Conservation (phyloP, 1,140 invertebrate species). For the Steinernema khuongi region DNA sequence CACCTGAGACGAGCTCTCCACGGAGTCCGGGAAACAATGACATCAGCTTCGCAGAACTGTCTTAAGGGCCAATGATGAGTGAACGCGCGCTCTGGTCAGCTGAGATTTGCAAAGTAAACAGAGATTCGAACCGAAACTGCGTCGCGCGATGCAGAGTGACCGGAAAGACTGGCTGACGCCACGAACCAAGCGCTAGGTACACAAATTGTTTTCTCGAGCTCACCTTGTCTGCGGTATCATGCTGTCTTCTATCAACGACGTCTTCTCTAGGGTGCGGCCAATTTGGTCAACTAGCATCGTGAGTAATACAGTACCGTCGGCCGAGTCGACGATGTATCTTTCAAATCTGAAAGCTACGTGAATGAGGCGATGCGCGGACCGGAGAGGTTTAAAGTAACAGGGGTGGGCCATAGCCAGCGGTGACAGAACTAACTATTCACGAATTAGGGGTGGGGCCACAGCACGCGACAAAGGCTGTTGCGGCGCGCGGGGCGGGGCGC, state of each 20-base stretch:
- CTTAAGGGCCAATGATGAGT: too few species aligned
- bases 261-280: constrained; percentile 1
- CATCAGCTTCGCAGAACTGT: too few species aligned
- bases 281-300: constrained; percentile 13
- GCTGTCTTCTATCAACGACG: constrained; percentile 6
- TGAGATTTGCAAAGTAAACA: constrained; percentile 5
- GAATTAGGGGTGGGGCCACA: constrained; percentile 11
- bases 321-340: constrained; percentile 9
- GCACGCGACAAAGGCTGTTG: background rate
- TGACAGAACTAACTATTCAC: constrained; percentile 10
- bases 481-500: constrained; percentile 13
- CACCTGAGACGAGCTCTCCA: background rate
- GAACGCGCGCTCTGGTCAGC: background rate
- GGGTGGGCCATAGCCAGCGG: constrained; percentile 11
- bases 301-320: background rate
- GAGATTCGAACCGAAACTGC: background rate
- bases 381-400: constrained; percentile 10
- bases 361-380: background rate
- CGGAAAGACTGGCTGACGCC: background rate
- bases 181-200: background rate
- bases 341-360: constrained; percentile 4
- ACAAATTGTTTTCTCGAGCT: background rate
- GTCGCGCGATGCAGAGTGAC: background rate
- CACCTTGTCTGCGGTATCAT: background rate
- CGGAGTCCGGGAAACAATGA: background rate